Evolutionary conservation across 1,140 invertebrate species (phyloP).

Genomic region (Listronotus bonariensis): DNA sequence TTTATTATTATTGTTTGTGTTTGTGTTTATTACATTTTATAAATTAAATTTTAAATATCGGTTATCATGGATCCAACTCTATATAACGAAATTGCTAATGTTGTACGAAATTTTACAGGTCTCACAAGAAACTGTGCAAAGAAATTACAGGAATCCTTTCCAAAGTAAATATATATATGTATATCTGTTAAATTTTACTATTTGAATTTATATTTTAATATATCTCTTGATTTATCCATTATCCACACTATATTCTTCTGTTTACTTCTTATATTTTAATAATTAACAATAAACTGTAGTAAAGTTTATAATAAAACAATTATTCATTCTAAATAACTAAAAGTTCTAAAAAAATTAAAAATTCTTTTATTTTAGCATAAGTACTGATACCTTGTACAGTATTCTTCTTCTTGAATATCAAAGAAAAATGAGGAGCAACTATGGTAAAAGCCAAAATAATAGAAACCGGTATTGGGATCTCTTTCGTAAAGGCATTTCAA

Average conservation of each 20-base stretch:
- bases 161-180: constrained; percentile 42
- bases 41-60: no score
- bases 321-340: no score
- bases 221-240: no score
- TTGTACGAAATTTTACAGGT: constrained; percentile 48
- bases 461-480: constrained; percentile 48
- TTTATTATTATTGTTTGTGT: no score
- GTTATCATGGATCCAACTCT: constrained; percentile 13
- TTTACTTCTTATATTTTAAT: no score
- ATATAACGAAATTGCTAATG: constrained; percentile 47
- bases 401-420: constrained; percentile 59
- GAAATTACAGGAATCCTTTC: constrained; percentile 52
- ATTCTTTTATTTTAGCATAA: constrained; percentile 56
- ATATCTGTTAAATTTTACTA: constrained; percentile 22
- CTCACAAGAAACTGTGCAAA: constrained; percentile 54
- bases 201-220: no score
- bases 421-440: constrained; percentile 57
- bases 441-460: constrained; percentile 44
- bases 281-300: no score
- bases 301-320: no score
- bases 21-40: no score
- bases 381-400: constrained; percentile 59
- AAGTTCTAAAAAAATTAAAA: no score
- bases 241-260: no score
- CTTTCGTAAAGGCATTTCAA: constrained; percentile 48